These are phyloP conservation scores for Nesoenas mayeri DNA, from an alignment of 2,113 vertebrate genomes.

Conservation along the genomic window DNA sequence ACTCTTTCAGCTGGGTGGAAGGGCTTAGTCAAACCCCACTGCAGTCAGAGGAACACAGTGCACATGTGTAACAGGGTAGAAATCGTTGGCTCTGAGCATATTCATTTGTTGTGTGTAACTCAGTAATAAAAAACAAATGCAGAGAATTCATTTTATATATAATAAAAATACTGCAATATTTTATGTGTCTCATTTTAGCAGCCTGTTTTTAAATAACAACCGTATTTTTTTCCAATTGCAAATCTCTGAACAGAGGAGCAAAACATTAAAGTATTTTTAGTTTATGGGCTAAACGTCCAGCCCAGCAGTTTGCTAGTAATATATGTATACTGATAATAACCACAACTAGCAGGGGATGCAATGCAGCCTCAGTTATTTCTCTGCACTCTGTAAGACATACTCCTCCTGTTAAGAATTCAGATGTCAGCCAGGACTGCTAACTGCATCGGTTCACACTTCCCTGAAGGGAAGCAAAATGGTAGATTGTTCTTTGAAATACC, in stretches of 20 bases:
- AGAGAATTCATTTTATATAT: conserved; percentile 58
- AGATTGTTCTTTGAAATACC: background rate
- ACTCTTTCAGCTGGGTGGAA: conserved; percentile 43
- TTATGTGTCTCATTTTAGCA: conserved; percentile 71
- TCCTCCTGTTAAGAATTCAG: conserved; percentile 31
- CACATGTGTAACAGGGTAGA: conserved; percentile 64
- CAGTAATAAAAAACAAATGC: conserved; percentile 71
- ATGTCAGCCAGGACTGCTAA: conserved; percentile 39
- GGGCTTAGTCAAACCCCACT: conserved; percentile 36
- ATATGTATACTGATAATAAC: conserved; percentile 54
- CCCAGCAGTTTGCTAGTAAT: conserved; percentile 52
- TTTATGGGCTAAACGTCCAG: conserved; percentile 56
- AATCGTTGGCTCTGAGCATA: conserved; percentile 58
- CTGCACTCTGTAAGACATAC: background rate
- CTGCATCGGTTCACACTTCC: conserved; percentile 11
- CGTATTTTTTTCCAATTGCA: conserved; percentile 49
- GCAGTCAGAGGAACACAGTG: conserved; percentile 40
- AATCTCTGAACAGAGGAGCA: conserved; percentile 55
- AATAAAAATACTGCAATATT: conserved; percentile 68
- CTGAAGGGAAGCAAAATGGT: conserved; percentile 17
- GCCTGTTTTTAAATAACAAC: conserved; percentile 62
- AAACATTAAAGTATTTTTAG: conserved; percentile 63
- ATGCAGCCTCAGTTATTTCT: conserved; percentile 31
- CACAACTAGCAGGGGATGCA: conserved; percentile 59
- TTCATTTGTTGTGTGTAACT: conserved; percentile 69